Evolutionary conservation across 2,113 vertebrate genomes (phyloP), one percentile per base, ranked within the genome.

Genomic region (Herpetotheres cachinnans): DNA sequence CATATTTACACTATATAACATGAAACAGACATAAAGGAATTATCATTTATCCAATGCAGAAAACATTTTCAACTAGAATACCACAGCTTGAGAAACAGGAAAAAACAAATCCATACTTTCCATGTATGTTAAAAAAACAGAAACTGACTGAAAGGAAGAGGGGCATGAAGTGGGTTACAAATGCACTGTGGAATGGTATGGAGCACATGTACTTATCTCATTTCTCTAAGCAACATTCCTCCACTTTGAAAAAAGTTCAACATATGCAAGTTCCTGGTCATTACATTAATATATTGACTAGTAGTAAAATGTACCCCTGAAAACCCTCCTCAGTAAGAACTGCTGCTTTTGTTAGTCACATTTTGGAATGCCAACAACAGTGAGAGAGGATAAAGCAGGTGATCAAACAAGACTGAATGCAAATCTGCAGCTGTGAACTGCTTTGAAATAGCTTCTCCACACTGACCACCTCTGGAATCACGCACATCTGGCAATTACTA

Each of bases 181-280:
- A 91, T 63, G 92, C 10, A n/a, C 72, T 56, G 62, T 94, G 95
- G 86, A 93, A 95, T 91, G 96, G 89, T 61, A 97, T 90, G 89
- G 85, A 95, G 81, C 84, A 94, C 74, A 87, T 11, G 7, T 29
- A 92, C 38, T 80, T 62, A 30, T 56, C 21, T 81, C 20, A 7
- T 42, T 83, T 58, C 63, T 61, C 62, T 86, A 91, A 66, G 81
- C 63, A 86, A 86, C 56, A 59, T n/a, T 95, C 88, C 71, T 70
- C 74, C 59, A 38, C 38, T 88, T 82, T 6, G 32, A 76, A 91
- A 79, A 58, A n/a, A 55, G 34, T 61, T 67, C 56, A 69, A 76
- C 46, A 56, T 46, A 91, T 9, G 34, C 24, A 77, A 62, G 47
- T n/a, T 89, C 79, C 79, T 71, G 61, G 36, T 55, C 69, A 49